Percentiles rank a stretch among this genome's conserved stretches.
phyloP scores from a whole-genome alignment of 2,888 invertebrate genomes.

The Chouioia cunea region DNA sequence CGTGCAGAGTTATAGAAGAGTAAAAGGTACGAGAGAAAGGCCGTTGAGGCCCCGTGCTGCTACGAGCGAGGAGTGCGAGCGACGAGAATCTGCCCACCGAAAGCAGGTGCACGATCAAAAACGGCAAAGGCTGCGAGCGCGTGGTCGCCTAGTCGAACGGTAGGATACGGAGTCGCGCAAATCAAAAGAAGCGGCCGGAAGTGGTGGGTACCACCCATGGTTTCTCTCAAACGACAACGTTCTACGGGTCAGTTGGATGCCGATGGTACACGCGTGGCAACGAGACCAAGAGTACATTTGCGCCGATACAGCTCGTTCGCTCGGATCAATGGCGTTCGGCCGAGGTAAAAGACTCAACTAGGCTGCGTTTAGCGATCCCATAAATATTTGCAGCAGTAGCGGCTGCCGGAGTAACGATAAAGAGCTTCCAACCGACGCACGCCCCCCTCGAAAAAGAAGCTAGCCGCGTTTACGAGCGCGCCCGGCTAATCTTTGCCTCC shows the following conservation, averaged over 20 bases:
- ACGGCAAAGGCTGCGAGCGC: conserved; percentile 7
- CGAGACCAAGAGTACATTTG: no score
- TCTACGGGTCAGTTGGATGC: background rate
- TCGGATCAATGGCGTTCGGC: conserved; percentile 49
- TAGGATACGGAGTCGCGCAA: no score
- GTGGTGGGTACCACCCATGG: conserved; percentile 10
- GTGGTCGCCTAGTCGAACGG: background rate
- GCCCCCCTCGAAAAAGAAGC: conserved; percentile 7
- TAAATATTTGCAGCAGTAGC: conserved; percentile 61
- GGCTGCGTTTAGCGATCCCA: conserved; percentile 61
- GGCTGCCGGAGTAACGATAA: conserved; percentile 40
- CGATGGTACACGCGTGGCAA: no score
- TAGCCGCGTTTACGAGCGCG: conserved; percentile 25
- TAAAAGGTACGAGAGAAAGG: no score
- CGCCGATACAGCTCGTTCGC: no score
- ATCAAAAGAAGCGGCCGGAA: no score
- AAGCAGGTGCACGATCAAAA: background rate
- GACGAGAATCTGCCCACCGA: no score
- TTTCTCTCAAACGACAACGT: no score
- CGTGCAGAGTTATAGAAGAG: no score
- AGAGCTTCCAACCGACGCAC: conserved; percentile 1
- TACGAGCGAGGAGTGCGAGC: no score
- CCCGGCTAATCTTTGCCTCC: conserved; percentile 16
- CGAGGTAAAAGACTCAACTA: conserved; percentile 54
- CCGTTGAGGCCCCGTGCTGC: no score